Conservation (phyloP, 2,888 invertebrate species). For the Sarcophaga carnaria region DNA sequence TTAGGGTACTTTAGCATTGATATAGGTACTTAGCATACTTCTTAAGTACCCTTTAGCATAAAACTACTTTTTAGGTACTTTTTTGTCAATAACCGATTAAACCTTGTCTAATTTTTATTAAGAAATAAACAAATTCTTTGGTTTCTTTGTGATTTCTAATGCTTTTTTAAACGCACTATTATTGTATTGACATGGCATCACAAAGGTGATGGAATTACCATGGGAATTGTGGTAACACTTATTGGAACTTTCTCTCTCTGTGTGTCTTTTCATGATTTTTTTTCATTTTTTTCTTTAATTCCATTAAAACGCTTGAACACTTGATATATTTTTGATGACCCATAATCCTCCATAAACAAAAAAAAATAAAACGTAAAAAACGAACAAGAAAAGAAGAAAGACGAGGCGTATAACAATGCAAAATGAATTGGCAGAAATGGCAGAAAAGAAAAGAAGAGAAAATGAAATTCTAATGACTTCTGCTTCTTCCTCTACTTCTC, state of each 20-base stretch:
- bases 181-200: neutral
- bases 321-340: conserved; percentile 45
- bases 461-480: conserved; percentile 27
- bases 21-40: too few relatives aligned
- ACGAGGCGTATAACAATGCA: neutral
- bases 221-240: neutral
- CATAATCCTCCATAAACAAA: conserved; percentile 23
- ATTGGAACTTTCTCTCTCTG: conserved; percentile 6
- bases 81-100: too few relatives aligned
- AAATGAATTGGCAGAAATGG: conserved; percentile 16
- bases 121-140: neutral
- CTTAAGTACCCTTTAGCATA: too few relatives aligned
- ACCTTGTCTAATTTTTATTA: too few relatives aligned
- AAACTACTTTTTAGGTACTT: too few relatives aligned
- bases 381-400: conserved; percentile 6
- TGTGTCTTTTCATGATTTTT: too few relatives aligned
- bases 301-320: conserved; percentile 2
- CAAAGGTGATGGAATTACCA: neutral
- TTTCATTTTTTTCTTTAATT: neutral
- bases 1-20: too few relatives aligned
- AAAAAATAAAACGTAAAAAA: conserved; percentile 29
- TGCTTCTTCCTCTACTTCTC: conserved; percentile 36
- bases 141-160: neutral
- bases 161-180: neutral
- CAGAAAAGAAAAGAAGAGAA: conserved; percentile 2